Conservation (phyloP, 2,888 invertebrate genomes). For the Hermaeophaga mercurialis region DNA sequence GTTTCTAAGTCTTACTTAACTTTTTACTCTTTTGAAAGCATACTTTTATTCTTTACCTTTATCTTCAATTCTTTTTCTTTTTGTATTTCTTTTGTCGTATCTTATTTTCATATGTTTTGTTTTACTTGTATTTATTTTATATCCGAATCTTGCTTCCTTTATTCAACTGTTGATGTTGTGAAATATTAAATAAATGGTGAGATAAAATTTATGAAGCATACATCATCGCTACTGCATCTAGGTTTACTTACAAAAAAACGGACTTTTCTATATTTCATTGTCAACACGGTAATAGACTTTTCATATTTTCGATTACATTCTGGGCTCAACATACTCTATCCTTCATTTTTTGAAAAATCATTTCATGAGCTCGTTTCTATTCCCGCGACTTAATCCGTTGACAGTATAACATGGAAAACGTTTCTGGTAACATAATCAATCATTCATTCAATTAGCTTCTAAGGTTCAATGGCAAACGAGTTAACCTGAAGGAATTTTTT, state of each 20-base stretch:
- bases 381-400: constrained; percentile 11
- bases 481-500: too few relatives aligned
- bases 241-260: background rate
- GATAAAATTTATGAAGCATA: constrained; percentile 1
- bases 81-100: too few relatives aligned
- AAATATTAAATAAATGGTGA: too few relatives aligned
- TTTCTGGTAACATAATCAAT: constrained; percentile 18
- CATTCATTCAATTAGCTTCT: constrained; percentile 14
- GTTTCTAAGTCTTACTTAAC: too few relatives aligned
- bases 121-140: too few relatives aligned
- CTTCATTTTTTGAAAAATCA: constrained; percentile 7
- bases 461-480: constrained; percentile 8
- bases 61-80: too few relatives aligned
- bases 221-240: background rate
- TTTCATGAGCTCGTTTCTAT: background rate
- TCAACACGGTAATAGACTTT: constrained; percentile 9
- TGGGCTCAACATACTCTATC: constrained; percentile 4
- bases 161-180: too few relatives aligned
- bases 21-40: too few relatives aligned
- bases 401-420: constrained; percentile 12
- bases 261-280: constrained; percentile 6
- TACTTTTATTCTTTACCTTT: too few relatives aligned
- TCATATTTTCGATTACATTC: constrained; percentile 6
- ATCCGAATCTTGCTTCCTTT: too few relatives aligned
- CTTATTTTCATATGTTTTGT: too few relatives aligned